phyloP scores from a whole-genome alignment of 1,140 invertebrate genomes.

The Drosophila melanogaster region Release_6_plus_ISO1_MT NT_033777.3:8820501-8821000 shows the following conservation, averaged over 20 bases:
- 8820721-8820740: too few species aligned
- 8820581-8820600: constrained; percentile 81
- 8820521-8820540: constrained; percentile 81
- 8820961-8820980: neutral
- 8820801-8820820: neutral
- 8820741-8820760: neutral
- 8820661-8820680: constrained; percentile 74
- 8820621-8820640: constrained; percentile 64
- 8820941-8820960: too few species aligned
- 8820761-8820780: neutral
- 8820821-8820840: too few species aligned
- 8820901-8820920: too few species aligned
- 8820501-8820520: constrained; percentile 79
- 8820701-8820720: neutral
- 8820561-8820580: constrained; percentile 79
- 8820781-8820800: neutral
- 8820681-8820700: neutral
- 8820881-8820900: too few species aligned
- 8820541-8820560: constrained; percentile 81
- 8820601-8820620: constrained; percentile 75
- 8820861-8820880: too few species aligned
- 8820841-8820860: too few species aligned
- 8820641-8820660: constrained; percentile 71
- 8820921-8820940: too few species aligned
- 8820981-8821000: neutral